These are phyloP conservation scores for Probosciger aterrimus DNA, from an alignment of 2,113 vertebrate genomes.

Conservation along the genomic window DNA sequence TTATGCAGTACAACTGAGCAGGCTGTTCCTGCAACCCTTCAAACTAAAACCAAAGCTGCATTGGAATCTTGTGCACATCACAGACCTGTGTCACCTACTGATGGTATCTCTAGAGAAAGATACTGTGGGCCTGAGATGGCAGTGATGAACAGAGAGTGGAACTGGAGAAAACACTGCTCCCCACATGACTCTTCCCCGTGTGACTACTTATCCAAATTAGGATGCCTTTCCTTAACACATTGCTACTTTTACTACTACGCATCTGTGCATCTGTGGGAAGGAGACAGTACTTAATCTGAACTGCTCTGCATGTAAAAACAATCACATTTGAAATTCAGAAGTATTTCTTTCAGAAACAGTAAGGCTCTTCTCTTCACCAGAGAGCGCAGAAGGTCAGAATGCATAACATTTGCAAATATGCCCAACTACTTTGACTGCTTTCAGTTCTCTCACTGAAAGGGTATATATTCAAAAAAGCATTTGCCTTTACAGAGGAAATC, in stretches of 20 bases:
- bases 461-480: background rate
- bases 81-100: background rate
- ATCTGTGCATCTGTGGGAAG: slow-evolving; percentile 18
- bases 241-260: slow-evolving; percentile 1
- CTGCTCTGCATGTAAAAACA: background rate
- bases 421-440: background rate
- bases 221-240: slow-evolving; percentile 16
- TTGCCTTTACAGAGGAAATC: background rate
- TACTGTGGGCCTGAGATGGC: background rate
- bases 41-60: background rate
- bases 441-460: background rate
- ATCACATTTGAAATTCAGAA: background rate
- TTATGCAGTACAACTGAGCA: background rate
- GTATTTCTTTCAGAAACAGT: background rate
- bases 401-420: background rate
- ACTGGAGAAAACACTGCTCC: background rate
- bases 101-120: background rate
- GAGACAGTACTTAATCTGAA: slow-evolving; percentile 13
- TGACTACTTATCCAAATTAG: slow-evolving; percentile 40
- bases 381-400: background rate
- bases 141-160: background rate
- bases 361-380: background rate
- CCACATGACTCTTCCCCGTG: background rate
- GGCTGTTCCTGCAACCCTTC: background rate
- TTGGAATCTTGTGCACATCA: background rate